These are phyloP conservation scores for Sparus aurata DNA, from an alignment of 2,797 vertebrate genomes.

Conservation along the genomic window DNA sequence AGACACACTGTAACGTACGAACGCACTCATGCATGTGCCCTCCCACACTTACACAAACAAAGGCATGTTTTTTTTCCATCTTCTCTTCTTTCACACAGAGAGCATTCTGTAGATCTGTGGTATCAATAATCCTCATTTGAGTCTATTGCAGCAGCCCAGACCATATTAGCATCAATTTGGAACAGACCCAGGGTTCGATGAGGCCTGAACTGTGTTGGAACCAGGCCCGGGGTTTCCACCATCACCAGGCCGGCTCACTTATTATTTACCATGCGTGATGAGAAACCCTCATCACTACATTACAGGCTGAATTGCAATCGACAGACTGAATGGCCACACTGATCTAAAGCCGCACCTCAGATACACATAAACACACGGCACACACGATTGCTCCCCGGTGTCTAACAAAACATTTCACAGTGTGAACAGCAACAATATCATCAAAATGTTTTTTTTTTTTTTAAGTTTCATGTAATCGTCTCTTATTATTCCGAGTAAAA, in stretches of 20 bases:
- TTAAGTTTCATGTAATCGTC: conserved; percentile 4
- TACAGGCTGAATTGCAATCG: conserved; percentile 55
- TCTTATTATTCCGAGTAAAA: not conserved
- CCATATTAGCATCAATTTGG: conserved; percentile 77
- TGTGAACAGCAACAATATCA: not conserved
- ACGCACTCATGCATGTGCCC: not conserved
- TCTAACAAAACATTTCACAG: not conserved
- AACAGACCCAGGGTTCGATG: conserved; percentile 80
- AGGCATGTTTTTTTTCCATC: not conserved
- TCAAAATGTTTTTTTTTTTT: conserved; percentile 10
- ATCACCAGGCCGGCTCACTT: conserved; percentile 57
- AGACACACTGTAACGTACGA: conserved; percentile 32
- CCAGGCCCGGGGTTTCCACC: conserved; percentile 67
- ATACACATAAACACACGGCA: conserved; percentile 25
- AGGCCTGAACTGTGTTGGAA: conserved; percentile 78
- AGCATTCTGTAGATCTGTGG: conserved; percentile 47
- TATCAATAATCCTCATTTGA: conserved; percentile 63
- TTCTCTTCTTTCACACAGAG: conserved; percentile 29
- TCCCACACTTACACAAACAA: conserved; percentile 24
- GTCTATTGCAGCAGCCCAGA: conserved; percentile 53
- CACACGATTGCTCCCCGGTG: not conserved
- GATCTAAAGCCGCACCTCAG: conserved; percentile 25
- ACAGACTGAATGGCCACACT: conserved; percentile 49
- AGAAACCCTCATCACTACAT: conserved; percentile 68
- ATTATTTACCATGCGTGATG: conserved; percentile 69